Evolutionary conservation across 2,113 vertebrate species (phyloP).

Genomic region (Pseudois nayaur): DNA sequence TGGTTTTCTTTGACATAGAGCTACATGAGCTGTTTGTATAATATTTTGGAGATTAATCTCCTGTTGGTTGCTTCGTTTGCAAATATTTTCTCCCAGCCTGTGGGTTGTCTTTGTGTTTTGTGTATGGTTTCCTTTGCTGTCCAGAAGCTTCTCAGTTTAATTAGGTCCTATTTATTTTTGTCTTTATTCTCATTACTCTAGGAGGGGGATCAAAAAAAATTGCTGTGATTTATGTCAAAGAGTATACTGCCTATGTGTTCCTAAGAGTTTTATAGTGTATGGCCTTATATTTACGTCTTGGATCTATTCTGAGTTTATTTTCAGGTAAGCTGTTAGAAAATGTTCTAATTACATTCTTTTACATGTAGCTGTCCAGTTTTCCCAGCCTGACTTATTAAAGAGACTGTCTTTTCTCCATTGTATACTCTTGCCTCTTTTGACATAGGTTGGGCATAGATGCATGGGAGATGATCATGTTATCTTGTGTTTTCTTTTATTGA

Average conservation of each 20-base stretch:
- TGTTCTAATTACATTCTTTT: neutral
- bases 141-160: neutral
- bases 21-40: neutral
- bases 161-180: neutral
- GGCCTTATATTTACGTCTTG: neutral
- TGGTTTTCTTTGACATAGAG: neutral
- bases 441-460: neutral
- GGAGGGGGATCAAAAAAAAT: neutral
- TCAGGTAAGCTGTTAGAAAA: neutral
- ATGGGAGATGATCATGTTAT: neutral
- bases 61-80: neutral
- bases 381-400: neutral
- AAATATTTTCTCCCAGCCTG: neutral
- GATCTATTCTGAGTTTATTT: neutral
- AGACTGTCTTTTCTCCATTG: neutral
- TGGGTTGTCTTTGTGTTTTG: neutral
- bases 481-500: neutral
- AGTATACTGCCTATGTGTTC: neutral
- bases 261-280: neutral
- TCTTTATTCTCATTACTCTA: neutral
- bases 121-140: neutral
- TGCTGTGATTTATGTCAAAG: neutral
- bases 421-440: neutral
- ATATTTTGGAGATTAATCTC: neutral
- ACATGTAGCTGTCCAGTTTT: neutral